Percentiles rank a stretch among this genome's conserved stretches.
Conservation (phyloP, 35 echinoderm and acorn worm species). For the Acanthaster planci region DNA sequence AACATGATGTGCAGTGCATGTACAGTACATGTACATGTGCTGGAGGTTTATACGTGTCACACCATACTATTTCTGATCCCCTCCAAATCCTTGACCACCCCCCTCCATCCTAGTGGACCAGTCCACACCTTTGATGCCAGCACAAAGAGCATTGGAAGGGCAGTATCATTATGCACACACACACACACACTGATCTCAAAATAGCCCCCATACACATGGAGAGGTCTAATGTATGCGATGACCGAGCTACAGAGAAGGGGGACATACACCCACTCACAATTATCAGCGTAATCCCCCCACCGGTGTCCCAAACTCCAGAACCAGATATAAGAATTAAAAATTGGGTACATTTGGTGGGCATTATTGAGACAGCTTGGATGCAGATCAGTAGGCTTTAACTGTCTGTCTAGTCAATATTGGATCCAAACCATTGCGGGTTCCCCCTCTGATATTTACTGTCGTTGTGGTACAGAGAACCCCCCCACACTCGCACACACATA, state of each 20-base stretch:
- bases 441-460: not conserved
- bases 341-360: no score
- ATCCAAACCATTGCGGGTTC: not conserved
- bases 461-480: not conserved
- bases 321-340: no score
- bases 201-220: conserved; percentile 11
- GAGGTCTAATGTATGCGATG: conserved; percentile 16
- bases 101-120: not conserved
- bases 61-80: not conserved
- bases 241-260: not conserved
- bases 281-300: not conserved
- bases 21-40: no score
- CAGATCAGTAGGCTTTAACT: no score
- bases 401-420: no score
- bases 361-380: no score
- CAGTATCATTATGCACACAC: conserved; percentile 18
- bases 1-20: no score
- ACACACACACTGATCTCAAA: conserved; percentile 4
- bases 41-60: no score
- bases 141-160: conserved; percentile 19
- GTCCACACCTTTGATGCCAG: conserved; percentile 1
- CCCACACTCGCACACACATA: not conserved
- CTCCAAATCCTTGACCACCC: not conserved
- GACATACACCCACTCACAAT: not conserved
- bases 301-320: not conserved